Evolutionary conservation across 1,140 invertebrate species (phyloP).

Genomic region (Pogonomyrmex barbatus): DNA sequence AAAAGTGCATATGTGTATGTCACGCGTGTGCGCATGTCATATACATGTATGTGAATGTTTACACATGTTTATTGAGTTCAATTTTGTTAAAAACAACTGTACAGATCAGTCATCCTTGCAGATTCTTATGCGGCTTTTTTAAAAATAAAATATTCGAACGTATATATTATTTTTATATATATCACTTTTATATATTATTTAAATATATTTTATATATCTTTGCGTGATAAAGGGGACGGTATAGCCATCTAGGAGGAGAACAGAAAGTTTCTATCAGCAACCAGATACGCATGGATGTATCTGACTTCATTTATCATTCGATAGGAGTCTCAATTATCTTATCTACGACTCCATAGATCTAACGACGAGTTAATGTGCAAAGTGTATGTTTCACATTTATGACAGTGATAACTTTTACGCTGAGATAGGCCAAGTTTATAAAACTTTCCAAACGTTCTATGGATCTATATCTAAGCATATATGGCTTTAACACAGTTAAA

Average conservation of each 20-base stretch:
- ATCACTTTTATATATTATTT: too few relatives aligned
- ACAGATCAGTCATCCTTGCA: not conserved
- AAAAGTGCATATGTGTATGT: not conserved
- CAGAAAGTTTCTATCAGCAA: constrained; percentile 2
- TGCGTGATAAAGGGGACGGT: not conserved
- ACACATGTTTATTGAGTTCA: not conserved
- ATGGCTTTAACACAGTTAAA: not conserved
- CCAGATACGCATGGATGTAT: constrained; percentile 17
- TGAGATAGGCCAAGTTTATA: not conserved
- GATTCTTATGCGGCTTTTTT: not conserved
- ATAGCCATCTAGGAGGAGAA: constrained; percentile 7
- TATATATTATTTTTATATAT: not conserved
- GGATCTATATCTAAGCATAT: not conserved
- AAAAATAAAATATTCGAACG: not conserved
- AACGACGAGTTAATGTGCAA: not conserved
- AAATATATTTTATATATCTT: not conserved
- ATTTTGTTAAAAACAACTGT: not conserved
- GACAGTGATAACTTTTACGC: not conserved
- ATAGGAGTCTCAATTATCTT: constrained; percentile 20
- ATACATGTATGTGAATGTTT: not conserved
- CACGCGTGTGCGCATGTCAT: not conserved
- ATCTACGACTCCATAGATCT: constrained; percentile 16
- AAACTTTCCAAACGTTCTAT: not conserved
- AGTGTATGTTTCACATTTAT: constrained; percentile 1
- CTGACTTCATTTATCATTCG: not conserved